Conservation (phyloP, 2,797 vertebrate species). For the Chelon labrosus region DNA sequence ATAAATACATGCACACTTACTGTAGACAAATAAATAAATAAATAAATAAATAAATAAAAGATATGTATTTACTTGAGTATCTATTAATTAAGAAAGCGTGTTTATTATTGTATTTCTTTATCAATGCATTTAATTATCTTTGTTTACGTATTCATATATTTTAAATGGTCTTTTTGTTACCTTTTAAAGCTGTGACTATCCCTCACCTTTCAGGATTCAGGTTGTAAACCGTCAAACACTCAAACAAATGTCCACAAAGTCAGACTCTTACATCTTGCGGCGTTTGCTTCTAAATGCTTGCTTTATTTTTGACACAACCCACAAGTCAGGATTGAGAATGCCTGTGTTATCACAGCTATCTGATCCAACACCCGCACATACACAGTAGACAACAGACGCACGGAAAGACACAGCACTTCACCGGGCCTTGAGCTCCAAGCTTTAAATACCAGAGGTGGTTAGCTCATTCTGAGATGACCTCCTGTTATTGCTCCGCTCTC, state of each 20-base stretch:
- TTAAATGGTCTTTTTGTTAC: not conserved
- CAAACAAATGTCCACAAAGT: not conserved
- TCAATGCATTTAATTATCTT: too few species aligned
- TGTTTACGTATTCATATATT: not conserved
- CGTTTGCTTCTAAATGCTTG: not conserved
- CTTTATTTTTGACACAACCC: not conserved
- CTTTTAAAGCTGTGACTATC: not conserved
- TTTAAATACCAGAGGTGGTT: slow-evolving; percentile 49
- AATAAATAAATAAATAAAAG: not conserved
- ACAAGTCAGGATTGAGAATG: not conserved
- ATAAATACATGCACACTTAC: too few species aligned
- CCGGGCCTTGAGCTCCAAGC: slow-evolving; percentile 18
- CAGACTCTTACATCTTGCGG: not conserved
- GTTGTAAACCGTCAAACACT: not conserved
- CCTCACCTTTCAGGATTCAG: not conserved
- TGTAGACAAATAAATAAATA: not conserved
- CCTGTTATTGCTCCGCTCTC: slow-evolving; percentile 5
- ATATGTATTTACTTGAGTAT: not conserved
- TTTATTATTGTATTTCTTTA: not conserved
- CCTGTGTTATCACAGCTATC: not conserved
- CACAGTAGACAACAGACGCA: not conserved
- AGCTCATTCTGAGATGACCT: slow-evolving; percentile 31
- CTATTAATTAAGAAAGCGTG: not conserved
- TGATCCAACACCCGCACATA: too few species aligned
- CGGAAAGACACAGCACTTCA: not conserved